Base-by-base conservation (phyloP, 2,113 vertebrate species). In the Anser brachyrhynchus region DNA sequence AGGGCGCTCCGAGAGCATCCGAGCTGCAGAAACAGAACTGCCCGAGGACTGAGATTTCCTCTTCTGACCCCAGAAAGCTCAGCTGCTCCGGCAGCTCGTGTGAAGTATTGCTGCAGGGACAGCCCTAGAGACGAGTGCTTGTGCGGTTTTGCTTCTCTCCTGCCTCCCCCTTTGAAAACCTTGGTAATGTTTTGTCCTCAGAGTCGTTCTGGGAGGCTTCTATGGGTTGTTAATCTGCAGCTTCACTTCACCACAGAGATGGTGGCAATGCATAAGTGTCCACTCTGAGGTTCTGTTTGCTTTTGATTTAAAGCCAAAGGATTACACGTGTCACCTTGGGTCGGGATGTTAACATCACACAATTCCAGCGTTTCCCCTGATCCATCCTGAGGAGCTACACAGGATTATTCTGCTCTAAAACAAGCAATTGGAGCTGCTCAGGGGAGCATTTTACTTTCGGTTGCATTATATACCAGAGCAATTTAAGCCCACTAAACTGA, bases 271-370 rank as follows among this genome's bases (percentile, higher is more conserved):
- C 77, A 89, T 35, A 79, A 84, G 29, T 35, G 49, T 17, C 28
- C 57, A 54, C 39, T 75, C 1, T 49, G 70, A 84, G 70, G 29
- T 72, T 89, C 31, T 5, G 23, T 78, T 87, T 82, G 78, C 9
- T 87, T 91, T 87, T 91, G 81, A 87, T 93, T 95, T 72, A 75
- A 69, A 69, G 89, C 87, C 57, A 35, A 23, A 93, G 87, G 95
- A 95, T 97, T 96, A 87, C 61, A 49, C 6, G 41, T 95, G 87
- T 87, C 81, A 62, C 76, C 89, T 92, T 70, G 74, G 95, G 70
- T 89, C n/a, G 49, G 61, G 39, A 78, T 95, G 81, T 93, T 93
- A 93, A 84, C 84, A 84, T 95, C 62, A 66, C 54, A 79, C 58
- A 81, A 87, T 75, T 74, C 28, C 51, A 62, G 4, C 2, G 0